A percentile compares a stretch with the other conserved stretches of the same genome.
Conservation (phyloP, 2,888 invertebrate species). For the Notodonta dromedarius region DNA sequence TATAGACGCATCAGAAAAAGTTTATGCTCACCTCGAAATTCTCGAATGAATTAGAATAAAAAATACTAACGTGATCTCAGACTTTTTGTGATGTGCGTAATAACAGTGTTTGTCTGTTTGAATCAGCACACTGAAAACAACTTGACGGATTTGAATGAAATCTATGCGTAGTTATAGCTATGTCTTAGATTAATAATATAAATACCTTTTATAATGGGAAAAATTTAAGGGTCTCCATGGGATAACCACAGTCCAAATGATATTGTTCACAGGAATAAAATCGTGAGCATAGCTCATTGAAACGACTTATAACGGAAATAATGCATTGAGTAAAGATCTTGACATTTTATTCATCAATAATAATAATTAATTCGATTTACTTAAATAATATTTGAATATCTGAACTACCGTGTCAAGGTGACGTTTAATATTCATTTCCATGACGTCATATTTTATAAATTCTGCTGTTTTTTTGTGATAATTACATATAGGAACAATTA, state of each 20-base stretch:
- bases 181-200: too few species aligned
- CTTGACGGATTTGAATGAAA: background rate
- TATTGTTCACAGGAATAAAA: too few species aligned
- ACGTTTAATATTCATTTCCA: background rate
- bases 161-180: background rate
- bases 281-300: too few species aligned
- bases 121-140: too few species aligned
- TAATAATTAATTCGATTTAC: background rate
- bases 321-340: background rate
- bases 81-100: too few species aligned
- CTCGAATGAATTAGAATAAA: background rate
- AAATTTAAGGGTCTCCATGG: too few species aligned
- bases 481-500: too few species aligned
- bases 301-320: background rate
- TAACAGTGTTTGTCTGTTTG: too few species aligned
- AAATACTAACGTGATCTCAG: background rate
- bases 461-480: too few species aligned
- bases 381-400: background rate
- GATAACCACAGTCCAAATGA: too few species aligned
- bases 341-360: slow-evolving; percentile 1
- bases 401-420: background rate
- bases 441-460: too few species aligned
- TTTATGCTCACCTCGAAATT: background rate
- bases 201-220: too few species aligned
- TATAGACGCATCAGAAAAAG: background rate